These are phyloP conservation scores for Atta texana DNA, from an alignment of 1,140 invertebrate genomes.

Conservation along the genomic window DNA sequence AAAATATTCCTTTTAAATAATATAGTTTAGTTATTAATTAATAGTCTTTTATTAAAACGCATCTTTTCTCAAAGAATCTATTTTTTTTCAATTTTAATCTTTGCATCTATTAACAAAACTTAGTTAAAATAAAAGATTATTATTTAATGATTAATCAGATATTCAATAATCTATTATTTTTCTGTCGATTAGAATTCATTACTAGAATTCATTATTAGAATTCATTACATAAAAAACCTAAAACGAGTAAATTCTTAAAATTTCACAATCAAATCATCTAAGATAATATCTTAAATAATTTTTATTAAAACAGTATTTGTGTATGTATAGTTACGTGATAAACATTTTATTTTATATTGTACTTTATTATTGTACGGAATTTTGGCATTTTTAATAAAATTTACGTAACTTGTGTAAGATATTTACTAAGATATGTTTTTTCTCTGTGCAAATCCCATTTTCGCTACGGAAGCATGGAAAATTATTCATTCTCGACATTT, in stretches of 20 bases:
- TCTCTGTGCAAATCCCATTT: background rate
- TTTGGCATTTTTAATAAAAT: background rate
- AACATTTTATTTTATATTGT: background rate
- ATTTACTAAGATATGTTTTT: conserved; percentile 10
- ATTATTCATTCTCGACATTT: conserved; percentile 51
- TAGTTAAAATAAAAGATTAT: no score
- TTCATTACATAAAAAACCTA: no score
- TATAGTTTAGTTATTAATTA: background rate
- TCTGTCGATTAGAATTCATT: no score
- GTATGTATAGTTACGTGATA: background rate
- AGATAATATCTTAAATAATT: background rate
- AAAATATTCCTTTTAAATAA: background rate
- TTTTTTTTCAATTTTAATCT: no score
- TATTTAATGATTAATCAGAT: no score
- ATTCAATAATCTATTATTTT: no score
- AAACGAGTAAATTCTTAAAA: background rate
- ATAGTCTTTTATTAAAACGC: background rate
- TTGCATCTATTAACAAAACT: no score
- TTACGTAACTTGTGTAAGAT: conserved; percentile 2
- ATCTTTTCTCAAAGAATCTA: background rate
- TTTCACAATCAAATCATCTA: background rate
- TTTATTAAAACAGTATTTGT: background rate
- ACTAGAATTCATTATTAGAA: no score
- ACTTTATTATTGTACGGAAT: background rate
- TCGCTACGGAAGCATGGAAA: background rate